These are phyloP conservation scores for Belgica antarctica DNA, from an alignment of 2,888 invertebrate species.

Conservation along the genomic window DNA sequence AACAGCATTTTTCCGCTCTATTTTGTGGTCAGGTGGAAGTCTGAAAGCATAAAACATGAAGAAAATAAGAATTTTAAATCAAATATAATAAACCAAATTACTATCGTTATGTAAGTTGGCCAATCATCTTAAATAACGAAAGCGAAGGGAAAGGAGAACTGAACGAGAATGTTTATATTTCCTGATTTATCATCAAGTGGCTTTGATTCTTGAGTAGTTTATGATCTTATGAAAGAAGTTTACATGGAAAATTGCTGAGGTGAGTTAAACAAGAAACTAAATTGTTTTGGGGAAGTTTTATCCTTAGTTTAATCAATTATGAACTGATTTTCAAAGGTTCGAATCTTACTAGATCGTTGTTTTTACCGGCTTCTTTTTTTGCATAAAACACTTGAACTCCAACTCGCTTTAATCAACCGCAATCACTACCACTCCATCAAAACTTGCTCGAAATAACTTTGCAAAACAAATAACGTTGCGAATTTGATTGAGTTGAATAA, in stretches of 20 bases:
- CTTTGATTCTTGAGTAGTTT: slow-evolving; percentile 2
- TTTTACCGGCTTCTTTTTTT: too few relatives aligned
- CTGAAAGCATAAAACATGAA: background rate
- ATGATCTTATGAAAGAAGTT: too few relatives aligned
- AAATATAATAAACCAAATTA: slow-evolving; percentile 18
- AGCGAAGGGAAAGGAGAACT: background rate
- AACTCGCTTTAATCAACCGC: too few relatives aligned
- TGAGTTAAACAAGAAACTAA: too few relatives aligned
- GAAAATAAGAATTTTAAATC: slow-evolving; percentile 1
- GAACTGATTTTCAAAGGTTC: too few relatives aligned
- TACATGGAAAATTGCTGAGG: too few relatives aligned
- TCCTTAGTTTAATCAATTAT: too few relatives aligned
- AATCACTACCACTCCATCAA: too few relatives aligned
- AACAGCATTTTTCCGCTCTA: background rate
- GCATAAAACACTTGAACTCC: slow-evolving; percentile 16
- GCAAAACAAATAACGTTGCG: background rate
- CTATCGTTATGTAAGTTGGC: slow-evolving; percentile 21
- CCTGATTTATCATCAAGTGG: slow-evolving; percentile 7
- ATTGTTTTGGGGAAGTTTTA: too few relatives aligned
- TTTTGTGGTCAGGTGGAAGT: slow-evolving; percentile 16
- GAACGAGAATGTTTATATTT: background rate
- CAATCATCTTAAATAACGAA: slow-evolving; percentile 24
- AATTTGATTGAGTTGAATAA: slow-evolving; percentile 28
- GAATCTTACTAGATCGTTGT: too few relatives aligned
- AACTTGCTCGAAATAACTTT: too few relatives aligned